Conservation (phyloP, 2,113 vertebrate genomes). For the Myiagra hebetior region DNA sequence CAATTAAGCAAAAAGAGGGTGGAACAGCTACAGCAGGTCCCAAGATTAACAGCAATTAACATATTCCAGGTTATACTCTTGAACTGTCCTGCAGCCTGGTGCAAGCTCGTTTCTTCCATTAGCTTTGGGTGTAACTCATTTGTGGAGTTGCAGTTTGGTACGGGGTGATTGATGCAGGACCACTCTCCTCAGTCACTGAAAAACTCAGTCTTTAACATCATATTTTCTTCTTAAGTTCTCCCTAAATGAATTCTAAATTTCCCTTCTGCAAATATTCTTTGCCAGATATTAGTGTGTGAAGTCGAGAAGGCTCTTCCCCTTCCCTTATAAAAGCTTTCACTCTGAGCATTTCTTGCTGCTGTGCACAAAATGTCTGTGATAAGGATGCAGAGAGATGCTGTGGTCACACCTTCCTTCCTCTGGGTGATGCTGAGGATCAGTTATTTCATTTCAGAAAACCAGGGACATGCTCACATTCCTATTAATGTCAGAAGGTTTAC, state of each 20-base stretch:
- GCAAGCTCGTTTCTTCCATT: background rate
- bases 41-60: background rate
- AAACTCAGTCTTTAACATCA: background rate
- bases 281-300: background rate
- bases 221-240: background rate
- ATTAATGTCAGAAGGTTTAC: background rate
- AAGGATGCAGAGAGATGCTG: background rate
- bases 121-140: rapidly evolving
- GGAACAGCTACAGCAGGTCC: background rate
- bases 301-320: background rate
- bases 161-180: background rate
- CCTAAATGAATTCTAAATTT: background rate
- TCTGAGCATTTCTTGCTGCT: background rate
- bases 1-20: background rate
- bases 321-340: background rate
- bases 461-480: background rate
- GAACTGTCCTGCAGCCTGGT: background rate
- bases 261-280: background rate
- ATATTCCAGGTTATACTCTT: rapidly evolving
- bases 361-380: background rate
- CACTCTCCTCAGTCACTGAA: background rate
- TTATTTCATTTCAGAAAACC: background rate
- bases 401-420: background rate
- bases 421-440: background rate
- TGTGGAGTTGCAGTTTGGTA: background rate